A percentile compares a stretch with the other conserved stretches of the same genome.
Evolutionary conservation across 2,888 invertebrate species (phyloP).

Genomic region (Coleophora deauratella): DNA sequence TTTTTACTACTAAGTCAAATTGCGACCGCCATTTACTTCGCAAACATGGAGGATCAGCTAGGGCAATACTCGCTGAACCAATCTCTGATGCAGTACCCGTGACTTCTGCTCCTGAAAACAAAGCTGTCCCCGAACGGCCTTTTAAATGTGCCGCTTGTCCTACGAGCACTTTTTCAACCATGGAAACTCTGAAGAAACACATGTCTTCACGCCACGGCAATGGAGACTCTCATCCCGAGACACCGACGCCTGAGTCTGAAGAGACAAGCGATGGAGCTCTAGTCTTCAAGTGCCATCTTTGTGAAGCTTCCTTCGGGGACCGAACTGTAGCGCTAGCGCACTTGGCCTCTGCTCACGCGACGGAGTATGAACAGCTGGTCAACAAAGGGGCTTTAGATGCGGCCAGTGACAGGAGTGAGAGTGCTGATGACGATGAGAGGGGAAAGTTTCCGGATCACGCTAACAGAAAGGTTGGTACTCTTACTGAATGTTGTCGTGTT

Average conservation of each 20-base stretch:
- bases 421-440: slow-evolving; percentile 78
- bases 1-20: slow-evolving; percentile 98
- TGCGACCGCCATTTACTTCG: slow-evolving; percentile 94
- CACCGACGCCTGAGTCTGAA: slow-evolving; percentile 46
- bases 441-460: slow-evolving; percentile 91
- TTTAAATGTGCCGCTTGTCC: slow-evolving; percentile 88
- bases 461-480: slow-evolving; percentile 81
- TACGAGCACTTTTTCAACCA: slow-evolving; percentile 86
- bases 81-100: slow-evolving; percentile 39
- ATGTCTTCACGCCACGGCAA: slow-evolving; percentile 80
- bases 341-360: slow-evolving; percentile 81
- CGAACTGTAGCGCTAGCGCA: slow-evolving; percentile 88
- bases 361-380: slow-evolving; percentile 87
- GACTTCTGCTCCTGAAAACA: slow-evolving; percentile 53
- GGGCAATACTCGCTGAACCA: slow-evolving; percentile 57
- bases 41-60: slow-evolving; percentile 79
- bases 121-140: slow-evolving; percentile 83
- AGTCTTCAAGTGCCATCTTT: slow-evolving; percentile 94
- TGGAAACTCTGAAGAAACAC: slow-evolving; percentile 86
- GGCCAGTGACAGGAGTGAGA: slow-evolving; percentile 77
- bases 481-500: slow-evolving; percentile 3
- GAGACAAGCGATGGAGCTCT: slow-evolving; percentile 73
- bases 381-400: slow-evolving; percentile 82
- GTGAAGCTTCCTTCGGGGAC: slow-evolving; percentile 89
- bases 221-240: slow-evolving; percentile 58